phyloP scores from a whole-genome alignment of 1,140 invertebrate genomes.

The Mercenaria mercenaria region DNA sequence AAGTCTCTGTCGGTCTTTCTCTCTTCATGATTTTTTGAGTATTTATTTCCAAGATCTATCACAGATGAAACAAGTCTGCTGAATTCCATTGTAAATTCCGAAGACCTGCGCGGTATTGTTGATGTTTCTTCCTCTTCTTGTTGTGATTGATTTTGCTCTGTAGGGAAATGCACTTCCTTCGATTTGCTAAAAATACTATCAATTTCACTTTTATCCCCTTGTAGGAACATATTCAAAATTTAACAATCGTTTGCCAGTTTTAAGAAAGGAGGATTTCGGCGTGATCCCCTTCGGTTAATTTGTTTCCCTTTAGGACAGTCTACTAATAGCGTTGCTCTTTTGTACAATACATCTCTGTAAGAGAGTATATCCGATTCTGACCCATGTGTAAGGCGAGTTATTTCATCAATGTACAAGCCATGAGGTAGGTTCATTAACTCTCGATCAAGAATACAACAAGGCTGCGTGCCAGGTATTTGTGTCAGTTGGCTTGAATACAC shows the following conservation, averaged over 20 bases:
- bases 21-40: background rate
- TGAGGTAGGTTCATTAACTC: background rate
- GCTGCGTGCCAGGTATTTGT: background rate
- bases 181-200: background rate
- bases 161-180: background rate
- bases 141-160: background rate
- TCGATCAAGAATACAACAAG: background rate
- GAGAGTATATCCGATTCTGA: background rate
- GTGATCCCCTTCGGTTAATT: background rate
- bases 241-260: slow-evolving; percentile 14
- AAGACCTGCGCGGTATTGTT: background rate
- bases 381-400: background rate
- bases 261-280: background rate
- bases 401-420: background rate
- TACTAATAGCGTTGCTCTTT: background rate
- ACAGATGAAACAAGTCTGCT: background rate
- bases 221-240: background rate
- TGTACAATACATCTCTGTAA: slow-evolving; percentile 15
- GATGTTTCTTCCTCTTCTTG: background rate
- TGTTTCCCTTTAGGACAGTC: background rate
- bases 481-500: no score
- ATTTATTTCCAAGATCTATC: background rate
- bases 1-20: background rate
- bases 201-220: background rate
- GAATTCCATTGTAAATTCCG: background rate